These are phyloP conservation scores for Alviniconcha strummeri DNA, from an alignment of 2,888 invertebrate species.

Conservation along the genomic window DNA sequence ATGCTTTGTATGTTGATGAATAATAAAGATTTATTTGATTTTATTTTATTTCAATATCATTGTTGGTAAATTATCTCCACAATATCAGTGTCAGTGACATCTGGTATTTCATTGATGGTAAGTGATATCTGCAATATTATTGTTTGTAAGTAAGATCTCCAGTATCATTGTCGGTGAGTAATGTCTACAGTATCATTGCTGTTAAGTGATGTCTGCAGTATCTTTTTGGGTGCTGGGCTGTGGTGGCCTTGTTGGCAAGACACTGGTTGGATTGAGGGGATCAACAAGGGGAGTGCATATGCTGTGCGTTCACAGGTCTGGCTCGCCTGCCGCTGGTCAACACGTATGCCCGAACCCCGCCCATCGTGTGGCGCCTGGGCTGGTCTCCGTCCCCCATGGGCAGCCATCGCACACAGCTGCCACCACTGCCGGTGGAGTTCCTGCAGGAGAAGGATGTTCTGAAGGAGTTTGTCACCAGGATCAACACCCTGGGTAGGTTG, in stretches of 20 bases:
- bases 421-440: constrained; percentile 82
- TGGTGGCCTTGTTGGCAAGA: too few relatives aligned
- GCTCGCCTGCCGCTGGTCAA: constrained; percentile 80
- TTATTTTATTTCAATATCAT: too few relatives aligned
- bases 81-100: too few relatives aligned
- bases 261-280: too few relatives aligned
- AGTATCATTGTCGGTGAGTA: constrained; percentile 67
- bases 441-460: constrained; percentile 89
- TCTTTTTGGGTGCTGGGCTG: constrained; percentile 62
- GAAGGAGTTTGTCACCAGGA: constrained; percentile 83
- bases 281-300: too few relatives aligned
- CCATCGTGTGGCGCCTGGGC: constrained; percentile 80
- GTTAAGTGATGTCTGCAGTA: constrained; percentile 58
- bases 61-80: too few relatives aligned
- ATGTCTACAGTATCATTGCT: constrained; percentile 59
- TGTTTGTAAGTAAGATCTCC: constrained; percentile 62
- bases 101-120: too few relatives aligned
- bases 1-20: too few relatives aligned
- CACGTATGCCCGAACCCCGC: constrained; percentile 81
- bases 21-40: too few relatives aligned
- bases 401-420: constrained; percentile 73
- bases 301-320: constrained; percentile 72
- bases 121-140: constrained; percentile 53
- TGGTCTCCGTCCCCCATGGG: constrained; percentile 77
- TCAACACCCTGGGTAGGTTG: constrained; percentile 77